Evolutionary conservation across 2,113 vertebrate species (phyloP).

Genomic region (Otis tarda): DNA sequence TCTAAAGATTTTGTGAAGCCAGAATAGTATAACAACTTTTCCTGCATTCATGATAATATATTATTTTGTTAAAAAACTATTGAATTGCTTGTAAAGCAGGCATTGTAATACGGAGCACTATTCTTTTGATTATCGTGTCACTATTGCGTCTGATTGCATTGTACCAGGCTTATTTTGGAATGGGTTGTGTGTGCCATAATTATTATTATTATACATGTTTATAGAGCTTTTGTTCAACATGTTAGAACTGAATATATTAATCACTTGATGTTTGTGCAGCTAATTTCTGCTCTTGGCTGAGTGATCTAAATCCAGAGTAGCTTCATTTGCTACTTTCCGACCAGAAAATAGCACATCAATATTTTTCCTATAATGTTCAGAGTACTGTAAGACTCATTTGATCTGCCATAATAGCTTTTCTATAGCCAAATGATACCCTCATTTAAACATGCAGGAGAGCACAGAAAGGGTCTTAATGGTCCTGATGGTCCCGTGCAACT

Average conservation of each 20-base stretch:
- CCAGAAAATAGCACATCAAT: background rate
- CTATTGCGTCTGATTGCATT: background rate
- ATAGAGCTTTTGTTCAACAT: constrained; percentile 5
- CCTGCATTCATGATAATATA: background rate
- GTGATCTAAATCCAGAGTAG: constrained; percentile 8
- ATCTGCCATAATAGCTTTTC: background rate
- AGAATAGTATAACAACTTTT: background rate
- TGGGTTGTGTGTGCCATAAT: background rate
- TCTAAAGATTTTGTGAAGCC: background rate
- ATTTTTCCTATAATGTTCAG: background rate
- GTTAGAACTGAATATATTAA: constrained; percentile 27
- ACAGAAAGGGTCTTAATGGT: background rate
- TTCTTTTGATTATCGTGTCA: background rate
- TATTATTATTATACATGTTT: background rate
- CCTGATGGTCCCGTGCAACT: background rate
- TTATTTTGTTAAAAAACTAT: background rate
- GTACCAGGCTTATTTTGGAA: constrained; percentile 3
- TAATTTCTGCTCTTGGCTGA: background rate
- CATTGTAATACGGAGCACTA: background rate
- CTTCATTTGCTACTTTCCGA: background rate
- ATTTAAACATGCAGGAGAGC: background rate
- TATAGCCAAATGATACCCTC: background rate
- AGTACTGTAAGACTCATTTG: background rate
- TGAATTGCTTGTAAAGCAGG: background rate
- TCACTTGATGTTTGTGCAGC: background rate